These are phyloP conservation scores for Umimayanthus chanpuru DNA, from an alignment of 92 coral and sea anemone species.

Conservation along the genomic window DNA sequence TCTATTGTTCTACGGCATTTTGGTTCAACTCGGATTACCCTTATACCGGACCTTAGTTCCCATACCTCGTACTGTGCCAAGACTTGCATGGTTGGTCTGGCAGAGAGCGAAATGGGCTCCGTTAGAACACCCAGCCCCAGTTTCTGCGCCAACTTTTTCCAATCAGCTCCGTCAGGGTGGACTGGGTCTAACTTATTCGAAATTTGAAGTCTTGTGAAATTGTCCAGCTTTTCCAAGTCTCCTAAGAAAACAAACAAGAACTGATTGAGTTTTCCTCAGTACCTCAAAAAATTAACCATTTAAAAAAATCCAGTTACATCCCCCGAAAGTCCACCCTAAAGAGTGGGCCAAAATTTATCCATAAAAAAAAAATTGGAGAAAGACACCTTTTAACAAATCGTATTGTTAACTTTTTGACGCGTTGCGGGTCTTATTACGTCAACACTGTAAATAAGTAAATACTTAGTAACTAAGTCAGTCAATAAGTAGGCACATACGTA, in stretches of 20 bases:
- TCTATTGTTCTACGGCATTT: too few species aligned
- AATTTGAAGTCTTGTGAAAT: conserved; percentile 49
- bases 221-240: conserved; percentile 59
- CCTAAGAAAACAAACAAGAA: conserved; percentile 39
- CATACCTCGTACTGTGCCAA: conserved; percentile 65
- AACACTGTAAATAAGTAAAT: too few species aligned
- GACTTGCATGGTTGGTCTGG: conserved; percentile 64
- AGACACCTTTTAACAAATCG: too few species aligned
- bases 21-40: too few species aligned
- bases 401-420: too few species aligned
- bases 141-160: conserved; percentile 63
- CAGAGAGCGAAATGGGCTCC: conserved; percentile 57
- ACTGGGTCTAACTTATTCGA: conserved; percentile 49
- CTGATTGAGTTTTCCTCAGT: not conserved
- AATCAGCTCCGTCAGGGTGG: conserved; percentile 51
- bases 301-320: not conserved
- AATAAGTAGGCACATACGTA: too few species aligned
- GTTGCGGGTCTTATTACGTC: too few species aligned
- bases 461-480: too few species aligned
- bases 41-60: not conserved
- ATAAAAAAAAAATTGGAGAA: too few species aligned
- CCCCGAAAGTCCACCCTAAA: not conserved
- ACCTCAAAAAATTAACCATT: too few species aligned
- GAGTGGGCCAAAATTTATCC: too few species aligned
- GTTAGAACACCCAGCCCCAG: conserved; percentile 58